Evolutionary conservation across 1,140 invertebrate species (phyloP).

Genomic region (Delia radicum): DNA sequence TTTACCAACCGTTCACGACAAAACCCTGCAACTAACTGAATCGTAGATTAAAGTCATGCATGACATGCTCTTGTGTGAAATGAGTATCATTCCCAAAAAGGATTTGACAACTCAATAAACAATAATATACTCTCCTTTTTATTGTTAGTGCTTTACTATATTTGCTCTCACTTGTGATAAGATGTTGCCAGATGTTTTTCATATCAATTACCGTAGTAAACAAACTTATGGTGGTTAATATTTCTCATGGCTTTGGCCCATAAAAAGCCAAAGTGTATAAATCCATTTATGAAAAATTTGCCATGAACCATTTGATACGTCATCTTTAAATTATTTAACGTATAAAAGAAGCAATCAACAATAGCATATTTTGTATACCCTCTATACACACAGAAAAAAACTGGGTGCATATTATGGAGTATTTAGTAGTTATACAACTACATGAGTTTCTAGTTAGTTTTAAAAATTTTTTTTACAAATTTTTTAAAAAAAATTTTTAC

Average conservation of each 20-base stretch:
- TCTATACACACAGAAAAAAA: too few relatives aligned
- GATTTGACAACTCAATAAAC: constrained; percentile 2
- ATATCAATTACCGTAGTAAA: background rate
- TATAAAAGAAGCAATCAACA: too few relatives aligned
- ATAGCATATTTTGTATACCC: too few relatives aligned
- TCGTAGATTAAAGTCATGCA: background rate
- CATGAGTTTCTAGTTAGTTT: too few relatives aligned
- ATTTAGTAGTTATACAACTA: too few relatives aligned
- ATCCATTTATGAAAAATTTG: too few relatives aligned
- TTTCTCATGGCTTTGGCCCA: background rate
- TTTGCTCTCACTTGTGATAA: background rate
- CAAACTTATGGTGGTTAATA: background rate
- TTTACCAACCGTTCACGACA: constrained; percentile 11
- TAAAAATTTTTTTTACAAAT: too few relatives aligned
- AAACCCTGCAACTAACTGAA: constrained; percentile 14
- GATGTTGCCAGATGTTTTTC: background rate
- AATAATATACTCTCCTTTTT: background rate
- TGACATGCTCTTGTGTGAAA: background rate
- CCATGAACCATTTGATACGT: too few relatives aligned
- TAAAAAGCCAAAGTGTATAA: too few relatives aligned
- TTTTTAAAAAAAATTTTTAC: too few relatives aligned
- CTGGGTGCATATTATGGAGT: too few relatives aligned
- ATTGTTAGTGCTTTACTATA: background rate
- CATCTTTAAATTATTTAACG: too few relatives aligned
- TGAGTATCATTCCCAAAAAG: background rate